Conservation (phyloP, 2,888 invertebrate genomes). For the Drosophila affinis region DNA sequence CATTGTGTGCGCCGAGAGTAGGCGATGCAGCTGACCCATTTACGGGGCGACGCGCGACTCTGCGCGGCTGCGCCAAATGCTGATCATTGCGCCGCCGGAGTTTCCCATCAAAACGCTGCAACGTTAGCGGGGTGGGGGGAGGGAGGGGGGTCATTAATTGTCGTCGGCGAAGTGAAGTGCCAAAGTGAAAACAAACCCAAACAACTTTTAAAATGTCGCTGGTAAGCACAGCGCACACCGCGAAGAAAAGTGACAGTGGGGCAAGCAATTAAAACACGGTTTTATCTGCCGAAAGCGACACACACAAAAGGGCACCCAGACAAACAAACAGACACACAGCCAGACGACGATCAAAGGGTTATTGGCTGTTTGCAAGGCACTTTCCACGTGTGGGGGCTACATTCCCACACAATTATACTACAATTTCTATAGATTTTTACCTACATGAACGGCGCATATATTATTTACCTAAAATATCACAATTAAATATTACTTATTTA, state of each 20-base stretch:
- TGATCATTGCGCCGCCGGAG: slow-evolving; percentile 24
- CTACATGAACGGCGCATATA: no score
- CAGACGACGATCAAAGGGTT: background rate
- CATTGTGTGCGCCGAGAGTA: slow-evolving; percentile 6
- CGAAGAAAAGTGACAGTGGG: slow-evolving; percentile 72
- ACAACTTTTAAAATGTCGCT: slow-evolving; percentile 67
- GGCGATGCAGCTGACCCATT: slow-evolving; percentile 3
- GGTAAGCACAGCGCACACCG: slow-evolving; percentile 2
- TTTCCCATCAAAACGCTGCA: slow-evolving; percentile 16
- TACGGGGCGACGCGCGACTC: background rate
- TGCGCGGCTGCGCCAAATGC: background rate
- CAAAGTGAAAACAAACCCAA: slow-evolving; percentile 66
- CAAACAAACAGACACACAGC: background rate
- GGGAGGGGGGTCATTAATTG: slow-evolving; percentile 4
- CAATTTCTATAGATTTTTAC: no score
- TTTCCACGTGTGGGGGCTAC: background rate
- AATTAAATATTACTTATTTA: no score
- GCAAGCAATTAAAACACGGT: slow-evolving; percentile 55
- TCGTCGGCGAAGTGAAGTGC: slow-evolving; percentile 29
- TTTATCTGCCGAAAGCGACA: slow-evolving; percentile 47
- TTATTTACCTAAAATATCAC: no score
- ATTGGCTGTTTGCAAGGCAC: background rate
- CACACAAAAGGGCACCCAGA: slow-evolving; percentile 20
- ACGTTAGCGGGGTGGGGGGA: background rate
- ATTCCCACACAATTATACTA: background rate